Base-by-base conservation (phyloP, 2,888 invertebrate genomes). In the Prenolepis imparis region DNA sequence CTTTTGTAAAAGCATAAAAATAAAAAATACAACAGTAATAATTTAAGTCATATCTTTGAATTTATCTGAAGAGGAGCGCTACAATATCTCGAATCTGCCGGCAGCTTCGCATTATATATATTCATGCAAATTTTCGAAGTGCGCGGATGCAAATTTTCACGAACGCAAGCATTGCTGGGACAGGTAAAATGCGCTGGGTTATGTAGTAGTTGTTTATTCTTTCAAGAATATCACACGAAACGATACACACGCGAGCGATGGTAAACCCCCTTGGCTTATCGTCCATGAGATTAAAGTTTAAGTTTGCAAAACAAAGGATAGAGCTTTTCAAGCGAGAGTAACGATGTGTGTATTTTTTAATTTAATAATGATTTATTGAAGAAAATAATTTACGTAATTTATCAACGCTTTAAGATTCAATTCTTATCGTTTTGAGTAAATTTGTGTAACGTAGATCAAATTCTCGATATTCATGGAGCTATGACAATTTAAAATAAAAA, bases 191-290 rank as follows among this genome's bases (percentile, higher is more conserved):
- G 67, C 83, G 68, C 82, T 61, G 75, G 85, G 87, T 85, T 89
- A 90, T n/a, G n/a, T 21, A 15, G 44, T 84, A 73, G 85, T 90
- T 90, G 90, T 90, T 90, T 90, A 90, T 90, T 88, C 90, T 84
- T 88, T 78, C 63, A 83, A 84, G 86, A 82, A 48, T 82, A 77
- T 44, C 59, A 32, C 32, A 39, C 73, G 83, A 85, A 85, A 85
- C 78, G 77, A 87, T 67, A 83, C 63, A 36, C 5, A 5, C 36
- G 36, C 36, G 5, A 3, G 36, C 36, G 63, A 21, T 67, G 68
- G 84, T 83, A 72, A 67, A 87, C 77, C 87, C 77, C 87, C 78
- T 68, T 64, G 83, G 84, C 81, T 89, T 89, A 89, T 88, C 89
- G 68, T 70, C 52, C 66, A 59, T 80, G 78, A 85, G 85, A 88